Conservation (phyloP, 2,888 invertebrate genomes). For the Brachynemurus nebulosus region DNA sequence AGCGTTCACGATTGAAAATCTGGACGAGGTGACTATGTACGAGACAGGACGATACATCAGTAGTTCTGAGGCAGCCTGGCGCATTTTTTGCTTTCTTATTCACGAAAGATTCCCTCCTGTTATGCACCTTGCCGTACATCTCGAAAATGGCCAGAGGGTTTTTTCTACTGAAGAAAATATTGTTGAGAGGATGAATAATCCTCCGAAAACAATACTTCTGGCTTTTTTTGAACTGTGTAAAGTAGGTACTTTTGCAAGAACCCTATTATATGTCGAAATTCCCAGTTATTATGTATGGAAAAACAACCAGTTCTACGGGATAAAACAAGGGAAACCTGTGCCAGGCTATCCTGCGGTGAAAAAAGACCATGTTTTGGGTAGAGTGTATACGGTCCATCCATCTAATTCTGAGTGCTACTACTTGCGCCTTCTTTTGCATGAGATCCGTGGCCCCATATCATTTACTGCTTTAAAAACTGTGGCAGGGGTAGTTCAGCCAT, state of each 20-base stretch:
- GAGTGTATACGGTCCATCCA: conserved; percentile 14
- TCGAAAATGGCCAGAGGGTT: conserved; percentile 16
- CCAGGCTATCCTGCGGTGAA: conserved; percentile 9
- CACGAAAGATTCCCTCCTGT: conserved; percentile 17
- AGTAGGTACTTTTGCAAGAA: conserved; percentile 13
- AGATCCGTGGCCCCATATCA: conserved; percentile 22
- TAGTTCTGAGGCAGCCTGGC: conserved; percentile 19
- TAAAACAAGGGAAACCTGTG: conserved; percentile 14
- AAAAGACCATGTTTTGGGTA: conserved; percentile 11
- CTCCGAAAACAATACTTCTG: conserved; percentile 15
- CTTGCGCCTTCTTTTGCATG: conserved; percentile 19
- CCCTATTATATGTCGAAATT: conserved; percentile 19
- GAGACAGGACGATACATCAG: conserved; percentile 16
- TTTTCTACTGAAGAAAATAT: conserved; percentile 14
- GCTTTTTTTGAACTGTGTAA: conserved; percentile 17
- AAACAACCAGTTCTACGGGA: conserved; percentile 12
- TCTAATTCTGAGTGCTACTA: conserved; percentile 12
- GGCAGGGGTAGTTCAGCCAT: conserved; percentile 19
- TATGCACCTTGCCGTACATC: conserved; percentile 17
- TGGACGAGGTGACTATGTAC: conserved; percentile 17
- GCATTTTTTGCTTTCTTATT: conserved; percentile 19
- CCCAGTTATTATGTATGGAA: conserved; percentile 20
- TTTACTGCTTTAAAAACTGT: conserved; percentile 24
- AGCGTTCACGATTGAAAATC: conserved; percentile 11
- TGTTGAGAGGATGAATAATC: conserved; percentile 6